Evolutionary conservation across 2,113 vertebrate species (phyloP).

Genomic region (Pomatostomus ruficeps): DNA sequence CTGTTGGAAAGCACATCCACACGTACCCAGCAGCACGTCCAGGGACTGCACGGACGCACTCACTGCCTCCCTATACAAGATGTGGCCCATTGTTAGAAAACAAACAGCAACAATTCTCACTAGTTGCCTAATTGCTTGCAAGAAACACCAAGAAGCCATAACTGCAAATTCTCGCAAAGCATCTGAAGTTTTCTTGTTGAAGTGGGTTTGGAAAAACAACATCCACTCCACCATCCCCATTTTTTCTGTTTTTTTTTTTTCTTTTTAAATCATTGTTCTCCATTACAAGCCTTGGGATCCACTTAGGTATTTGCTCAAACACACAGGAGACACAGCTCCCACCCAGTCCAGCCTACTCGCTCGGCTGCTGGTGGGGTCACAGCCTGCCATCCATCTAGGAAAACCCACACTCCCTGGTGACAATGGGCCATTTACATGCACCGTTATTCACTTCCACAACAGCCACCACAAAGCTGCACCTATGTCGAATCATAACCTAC

Average conservation of each 20-base stretch:
- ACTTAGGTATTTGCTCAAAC: neutral
- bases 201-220: neutral
- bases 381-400: neutral
- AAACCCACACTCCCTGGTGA: neutral
- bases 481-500: neutral
- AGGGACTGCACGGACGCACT: accelerated
- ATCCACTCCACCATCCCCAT: neutral
- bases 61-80: neutral
- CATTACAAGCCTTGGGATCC: neutral
- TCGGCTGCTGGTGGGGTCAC: neutral
- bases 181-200: neutral
- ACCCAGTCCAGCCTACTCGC: neutral
- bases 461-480: neutral
- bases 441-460: neutral
- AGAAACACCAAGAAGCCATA: neutral
- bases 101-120: neutral
- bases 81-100: neutral
- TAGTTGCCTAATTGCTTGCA: neutral
- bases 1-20: slow-evolving; percentile 26
- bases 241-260: neutral
- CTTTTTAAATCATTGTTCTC: neutral
- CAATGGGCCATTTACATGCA: neutral
- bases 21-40: neutral
- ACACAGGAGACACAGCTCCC: neutral
- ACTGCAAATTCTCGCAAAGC: neutral